Percentiles rank a stretch among this genome's conserved stretches.
Conservation (phyloP, 35 echinoderm and acorn worm genomes). For the Ptychodera flava region DNA sequence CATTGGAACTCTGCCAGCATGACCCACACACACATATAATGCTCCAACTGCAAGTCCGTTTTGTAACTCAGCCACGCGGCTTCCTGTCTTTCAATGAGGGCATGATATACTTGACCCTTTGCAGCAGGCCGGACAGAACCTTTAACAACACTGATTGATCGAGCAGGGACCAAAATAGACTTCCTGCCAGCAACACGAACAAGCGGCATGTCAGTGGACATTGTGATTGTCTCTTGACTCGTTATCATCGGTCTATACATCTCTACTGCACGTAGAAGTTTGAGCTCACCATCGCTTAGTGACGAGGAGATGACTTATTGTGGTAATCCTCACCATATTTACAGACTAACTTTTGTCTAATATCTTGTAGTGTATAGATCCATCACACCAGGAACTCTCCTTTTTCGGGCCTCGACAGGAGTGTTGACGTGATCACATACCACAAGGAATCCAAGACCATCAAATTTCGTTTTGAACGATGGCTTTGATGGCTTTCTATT, state of each 20-base stretch:
- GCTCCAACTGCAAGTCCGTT: not conserved
- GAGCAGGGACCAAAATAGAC: too few relatives aligned
- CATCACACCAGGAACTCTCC: constrained; percentile 27
- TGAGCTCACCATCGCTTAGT: too few relatives aligned
- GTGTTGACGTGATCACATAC: constrained; percentile 19
- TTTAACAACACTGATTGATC: too few relatives aligned
- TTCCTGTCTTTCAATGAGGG: constrained; percentile 16
- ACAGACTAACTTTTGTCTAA: not conserved
- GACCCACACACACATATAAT: not conserved
- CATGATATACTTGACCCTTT: not conserved
- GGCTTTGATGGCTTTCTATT: not conserved
- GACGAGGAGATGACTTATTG: not conserved
- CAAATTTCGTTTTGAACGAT: not conserved
- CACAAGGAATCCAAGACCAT: too few relatives aligned
- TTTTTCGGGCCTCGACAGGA: not conserved
- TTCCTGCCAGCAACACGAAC: not conserved
- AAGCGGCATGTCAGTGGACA: not conserved
- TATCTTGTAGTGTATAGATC: constrained; percentile 7
- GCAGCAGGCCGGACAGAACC: not conserved
- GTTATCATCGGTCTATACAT: too few relatives aligned
- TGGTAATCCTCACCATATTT: constrained; percentile 4
- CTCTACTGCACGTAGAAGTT: not conserved
- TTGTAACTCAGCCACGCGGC: not conserved
- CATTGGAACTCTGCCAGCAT: not conserved
- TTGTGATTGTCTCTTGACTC: too few relatives aligned